Conservation (phyloP, 2,888 invertebrate genomes). For the Caradrina kadenii region DNA sequence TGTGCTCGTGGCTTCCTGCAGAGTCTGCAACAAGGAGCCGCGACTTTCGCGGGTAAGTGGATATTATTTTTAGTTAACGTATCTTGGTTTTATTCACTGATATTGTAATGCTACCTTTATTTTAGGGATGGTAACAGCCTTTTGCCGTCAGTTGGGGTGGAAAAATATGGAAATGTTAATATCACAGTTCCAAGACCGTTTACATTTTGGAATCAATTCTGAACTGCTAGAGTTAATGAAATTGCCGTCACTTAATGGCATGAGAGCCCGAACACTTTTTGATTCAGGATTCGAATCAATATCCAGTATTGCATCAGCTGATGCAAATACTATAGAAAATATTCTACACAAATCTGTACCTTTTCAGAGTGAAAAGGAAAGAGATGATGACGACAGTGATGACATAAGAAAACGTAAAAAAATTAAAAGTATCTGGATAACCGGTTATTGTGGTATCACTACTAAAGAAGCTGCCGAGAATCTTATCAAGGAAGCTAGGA, state of each 20-base stretch:
- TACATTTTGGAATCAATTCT: constrained; percentile 98
- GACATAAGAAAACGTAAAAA: constrained; percentile 92
- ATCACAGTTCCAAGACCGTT: constrained; percentile 97
- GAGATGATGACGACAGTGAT: constrained; percentile 92
- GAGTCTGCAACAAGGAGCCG: constrained; percentile 97
- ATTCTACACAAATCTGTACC: constrained; percentile 94
- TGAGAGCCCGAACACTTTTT: constrained; percentile 95
- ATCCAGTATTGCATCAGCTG: constrained; percentile 94
- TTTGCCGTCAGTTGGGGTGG: constrained; percentile 98
- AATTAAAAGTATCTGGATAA: constrained; percentile 94
- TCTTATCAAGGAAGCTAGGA: constrained; percentile 94
- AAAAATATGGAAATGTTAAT: constrained; percentile 96
- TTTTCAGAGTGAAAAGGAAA: constrained; percentile 95
- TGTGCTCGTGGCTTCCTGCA: constrained; percentile 97
- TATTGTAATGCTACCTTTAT: neutral
- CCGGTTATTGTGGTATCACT: constrained; percentile 95
- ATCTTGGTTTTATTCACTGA: neutral
- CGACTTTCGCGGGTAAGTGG: constrained; percentile 96
- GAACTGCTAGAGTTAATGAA: constrained; percentile 98
- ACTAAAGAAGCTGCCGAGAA: constrained; percentile 95
- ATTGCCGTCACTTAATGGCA: constrained; percentile 95
- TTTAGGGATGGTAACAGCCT: constrained; percentile 98
- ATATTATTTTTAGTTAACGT: neutral
- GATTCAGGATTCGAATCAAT: constrained; percentile 95
- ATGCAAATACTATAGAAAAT: constrained; percentile 93